phyloP scores from a whole-genome alignment of 2,113 vertebrate species.

The Chrysochloris asiatica region DNA sequence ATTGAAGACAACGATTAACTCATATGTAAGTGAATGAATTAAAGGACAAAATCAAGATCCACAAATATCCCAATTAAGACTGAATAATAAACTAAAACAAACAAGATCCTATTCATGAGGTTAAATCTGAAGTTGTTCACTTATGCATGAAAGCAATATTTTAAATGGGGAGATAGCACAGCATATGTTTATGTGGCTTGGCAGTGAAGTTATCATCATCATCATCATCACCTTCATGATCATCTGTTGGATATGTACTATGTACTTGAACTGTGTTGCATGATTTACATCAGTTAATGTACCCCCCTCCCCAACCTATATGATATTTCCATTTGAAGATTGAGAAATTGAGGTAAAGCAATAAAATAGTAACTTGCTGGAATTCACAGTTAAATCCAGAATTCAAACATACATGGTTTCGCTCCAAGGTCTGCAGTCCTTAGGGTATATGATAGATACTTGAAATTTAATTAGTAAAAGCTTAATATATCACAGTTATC shows the following conservation, averaged over 20 bases:
- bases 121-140: background rate
- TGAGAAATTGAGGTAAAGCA: background rate
- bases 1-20: no score
- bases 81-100: background rate
- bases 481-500: background rate
- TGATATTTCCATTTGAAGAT: background rate
- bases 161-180: background rate
- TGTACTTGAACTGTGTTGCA: background rate
- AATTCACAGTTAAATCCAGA: background rate
- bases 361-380: background rate
- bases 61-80: background rate
- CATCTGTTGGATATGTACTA: no score
- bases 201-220: no score
- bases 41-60: background rate
- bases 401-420: background rate
- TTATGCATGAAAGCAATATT: background rate
- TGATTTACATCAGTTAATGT: background rate
- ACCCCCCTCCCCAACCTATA: background rate
- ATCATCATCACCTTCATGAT: no score
- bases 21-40: no score
- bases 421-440: no score
- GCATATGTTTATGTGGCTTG: background rate
- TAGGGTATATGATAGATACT: background rate
- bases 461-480: background rate
- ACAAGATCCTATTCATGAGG: background rate